These are phyloP conservation scores for Myotis yumanensis DNA, from an alignment of 2,113 vertebrate species.

Conservation along the genomic window DNA sequence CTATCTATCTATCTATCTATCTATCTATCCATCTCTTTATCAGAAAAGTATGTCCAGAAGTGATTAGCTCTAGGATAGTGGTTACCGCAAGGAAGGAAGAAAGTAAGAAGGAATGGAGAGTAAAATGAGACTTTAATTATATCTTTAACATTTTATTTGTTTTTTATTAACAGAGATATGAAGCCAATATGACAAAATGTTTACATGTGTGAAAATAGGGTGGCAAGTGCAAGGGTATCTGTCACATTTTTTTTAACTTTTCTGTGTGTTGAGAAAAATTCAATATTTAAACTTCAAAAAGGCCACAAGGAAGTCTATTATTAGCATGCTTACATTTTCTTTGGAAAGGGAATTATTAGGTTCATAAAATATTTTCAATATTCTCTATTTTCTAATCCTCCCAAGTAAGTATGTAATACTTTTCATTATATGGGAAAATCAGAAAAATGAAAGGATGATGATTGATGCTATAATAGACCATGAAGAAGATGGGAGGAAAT, in stretches of 20 bases:
- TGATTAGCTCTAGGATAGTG: background rate
- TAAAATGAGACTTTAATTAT: background rate
- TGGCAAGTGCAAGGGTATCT: background rate
- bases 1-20: background rate
- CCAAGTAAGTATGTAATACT: background rate
- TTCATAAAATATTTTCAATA: background rate
- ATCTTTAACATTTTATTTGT: background rate
- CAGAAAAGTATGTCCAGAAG: background rate
- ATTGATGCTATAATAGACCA: background rate
- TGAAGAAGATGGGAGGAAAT: background rate
- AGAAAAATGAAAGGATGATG: slow-evolving; percentile 11
- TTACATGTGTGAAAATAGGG: background rate
- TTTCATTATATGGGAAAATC: background rate
- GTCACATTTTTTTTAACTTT: background rate
- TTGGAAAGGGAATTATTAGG: background rate
- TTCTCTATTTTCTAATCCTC: background rate
- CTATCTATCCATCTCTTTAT: background rate
- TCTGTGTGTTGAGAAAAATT: background rate
- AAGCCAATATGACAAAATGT: background rate
- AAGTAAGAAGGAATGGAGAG: background rate
- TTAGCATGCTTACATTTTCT: background rate
- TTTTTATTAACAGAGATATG: background rate
- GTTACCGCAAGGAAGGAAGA: background rate
- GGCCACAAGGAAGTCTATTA: background rate
- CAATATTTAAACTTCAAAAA: slow-evolving; percentile 18